Evolutionary conservation across 2,113 vertebrate species (phyloP).

Genomic region (Chelonoidis abingdonii): DNA sequence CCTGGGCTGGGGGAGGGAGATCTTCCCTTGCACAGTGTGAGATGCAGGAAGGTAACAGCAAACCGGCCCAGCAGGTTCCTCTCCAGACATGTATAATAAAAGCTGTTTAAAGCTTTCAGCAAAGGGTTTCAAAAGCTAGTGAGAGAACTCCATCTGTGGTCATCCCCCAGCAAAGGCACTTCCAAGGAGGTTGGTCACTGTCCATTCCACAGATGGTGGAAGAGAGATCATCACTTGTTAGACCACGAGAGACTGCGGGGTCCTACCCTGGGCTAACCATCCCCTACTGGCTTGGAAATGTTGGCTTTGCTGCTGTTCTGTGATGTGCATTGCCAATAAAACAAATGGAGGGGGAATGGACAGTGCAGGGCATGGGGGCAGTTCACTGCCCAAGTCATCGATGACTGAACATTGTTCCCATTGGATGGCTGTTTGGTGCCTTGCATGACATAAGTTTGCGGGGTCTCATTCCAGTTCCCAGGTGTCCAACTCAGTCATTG

Average conservation of each 20-base stretch:
- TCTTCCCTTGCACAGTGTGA: fast-evolving
- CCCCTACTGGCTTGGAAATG: fast-evolving
- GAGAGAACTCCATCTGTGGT: neutral
- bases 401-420: neutral
- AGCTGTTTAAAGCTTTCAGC: neutral
- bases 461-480: neutral
- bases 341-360: neutral
- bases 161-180: neutral
- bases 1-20: neutral
- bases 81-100: neutral
- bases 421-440: neutral
- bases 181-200: neutral
- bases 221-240: neutral
- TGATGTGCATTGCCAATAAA: neutral
- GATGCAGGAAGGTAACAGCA: neutral
- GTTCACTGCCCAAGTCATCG: neutral
- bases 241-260: fast-evolving
- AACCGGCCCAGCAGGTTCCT: neutral
- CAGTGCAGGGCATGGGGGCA: neutral
- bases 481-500: neutral
- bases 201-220: neutral
- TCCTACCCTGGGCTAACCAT: neutral
- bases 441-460: fast-evolving
- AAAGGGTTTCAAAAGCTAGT: neutral
- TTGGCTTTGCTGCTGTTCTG: neutral